Percentiles rank a stretch among this genome's conserved stretches.
These are phyloP conservation scores for Steinernema scapterisci DNA, from an alignment of 2,888 invertebrate genomes.

Conservation along the genomic window DNA sequence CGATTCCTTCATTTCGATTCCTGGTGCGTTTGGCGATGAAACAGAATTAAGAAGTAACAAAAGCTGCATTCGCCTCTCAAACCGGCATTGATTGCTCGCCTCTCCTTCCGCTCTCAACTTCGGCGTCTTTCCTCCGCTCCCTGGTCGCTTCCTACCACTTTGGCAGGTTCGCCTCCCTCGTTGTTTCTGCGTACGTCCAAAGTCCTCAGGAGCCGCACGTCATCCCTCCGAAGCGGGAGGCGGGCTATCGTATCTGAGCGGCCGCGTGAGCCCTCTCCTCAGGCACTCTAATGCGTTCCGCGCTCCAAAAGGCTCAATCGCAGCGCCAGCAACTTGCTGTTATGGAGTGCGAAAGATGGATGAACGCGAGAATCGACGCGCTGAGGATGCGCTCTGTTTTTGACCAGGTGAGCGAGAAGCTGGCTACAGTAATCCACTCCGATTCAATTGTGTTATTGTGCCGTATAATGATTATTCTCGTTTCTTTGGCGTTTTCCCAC, in stretches of 20 bases:
- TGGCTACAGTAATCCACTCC: not conserved
- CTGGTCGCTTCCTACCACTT: not conserved
- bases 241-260: conserved; percentile 21
- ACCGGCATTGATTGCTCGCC: not conserved
- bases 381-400: conserved; percentile 24
- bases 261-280: not conserved
- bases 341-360: conserved; percentile 69
- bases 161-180: not conserved
- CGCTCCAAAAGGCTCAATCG: not conserved
- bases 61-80: not conserved
- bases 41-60: not conserved
- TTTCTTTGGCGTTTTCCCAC: not conserved
- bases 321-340: conserved; percentile 28
- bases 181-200: conserved; percentile 23
- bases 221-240: conserved; percentile 1
- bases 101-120: not conserved
- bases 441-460: no score
- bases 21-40: no score
- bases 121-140: not conserved
- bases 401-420: not conserved
- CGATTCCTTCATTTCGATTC: no score
- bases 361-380: conserved; percentile 28
- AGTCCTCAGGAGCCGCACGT: conserved; percentile 6
- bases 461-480: no score
- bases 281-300: conserved; percentile 8